Base-by-base conservation (phyloP, 2,113 vertebrate species). In the Pseudolaguvia tuberculata region DNA sequence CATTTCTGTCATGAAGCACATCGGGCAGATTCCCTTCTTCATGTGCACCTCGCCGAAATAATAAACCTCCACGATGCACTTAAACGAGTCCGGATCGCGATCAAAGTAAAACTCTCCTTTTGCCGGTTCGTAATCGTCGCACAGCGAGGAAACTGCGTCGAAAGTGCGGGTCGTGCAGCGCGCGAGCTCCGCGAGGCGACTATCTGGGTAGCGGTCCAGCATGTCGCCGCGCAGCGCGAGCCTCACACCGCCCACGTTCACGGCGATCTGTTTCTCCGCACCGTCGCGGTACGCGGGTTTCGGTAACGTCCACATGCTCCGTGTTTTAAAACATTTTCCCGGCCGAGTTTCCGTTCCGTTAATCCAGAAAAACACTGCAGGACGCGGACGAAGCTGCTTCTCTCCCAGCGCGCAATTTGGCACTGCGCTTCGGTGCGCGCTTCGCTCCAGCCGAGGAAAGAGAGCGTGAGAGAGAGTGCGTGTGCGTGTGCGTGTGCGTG, bases 1-100 rank as follows among this genome's bases (percentile, higher is more conserved):
- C 94, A 99, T 96, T 84, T 99, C 97, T 79, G 93, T 95, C 82
- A 94, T 91, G 89, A 99, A 98, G 79, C 97, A 98, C 73, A 99
- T 95, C 31, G 97, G 97, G 51, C 97, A 99, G 73, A 99, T 94
- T 6, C 97, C 97, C 76, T 90, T 92, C 85, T 96, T 97, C 89
- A 99, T 98, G 84, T 99, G 97, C 58, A 99, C 92, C 83, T 98
- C 94, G 12, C 93, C 96, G 2, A 95, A 95, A 75, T 96, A 96
- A 81, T 98, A 99, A 1, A 97, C 91, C 0, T 96, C 95, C 5
- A 96, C 84, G 77, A 99, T 96, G 80, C 96, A 98, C 86, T 92
- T 95, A 86, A 99, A 99, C 29, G 95, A 92, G 65, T 98, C 96
- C 0, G 97, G 97, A 84, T 99, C 97, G 72, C 97, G 84, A 86